Conservation (phyloP, 2,113 vertebrate genomes). For the Anoura caudifer region DNA sequence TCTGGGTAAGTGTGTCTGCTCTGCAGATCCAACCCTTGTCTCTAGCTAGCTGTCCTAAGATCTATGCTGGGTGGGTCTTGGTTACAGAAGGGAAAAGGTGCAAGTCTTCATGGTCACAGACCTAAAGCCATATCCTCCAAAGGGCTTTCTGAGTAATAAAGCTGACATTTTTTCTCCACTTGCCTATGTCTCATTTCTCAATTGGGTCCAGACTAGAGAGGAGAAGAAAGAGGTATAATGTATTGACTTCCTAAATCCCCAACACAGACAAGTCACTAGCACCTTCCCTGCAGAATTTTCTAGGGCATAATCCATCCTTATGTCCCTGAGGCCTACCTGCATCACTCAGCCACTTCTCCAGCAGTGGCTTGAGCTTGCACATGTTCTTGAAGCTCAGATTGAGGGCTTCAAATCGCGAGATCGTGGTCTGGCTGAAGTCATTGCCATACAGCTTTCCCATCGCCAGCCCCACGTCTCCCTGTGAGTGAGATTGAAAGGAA, state of each 20-base stretch:
- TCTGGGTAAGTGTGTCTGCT: not conserved
- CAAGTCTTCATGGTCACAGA: not conserved
- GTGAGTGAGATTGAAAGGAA: not conserved
- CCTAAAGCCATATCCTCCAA: not conserved
- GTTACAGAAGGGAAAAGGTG: not conserved
- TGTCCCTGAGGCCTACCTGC: constrained; percentile 84
- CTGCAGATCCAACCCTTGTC: not conserved
- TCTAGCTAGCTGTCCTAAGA: not conserved
- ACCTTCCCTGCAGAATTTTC: not conserved
- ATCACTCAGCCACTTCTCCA: constrained; percentile 98
- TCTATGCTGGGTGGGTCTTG: not conserved
- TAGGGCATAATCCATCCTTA: fast-evolving
- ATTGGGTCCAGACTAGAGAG: not conserved
- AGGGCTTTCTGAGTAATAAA: not conserved
- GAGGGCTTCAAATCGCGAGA: constrained; percentile 97
- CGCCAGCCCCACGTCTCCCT: constrained; percentile 97
- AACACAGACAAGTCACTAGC: not conserved
- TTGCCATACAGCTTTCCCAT: constrained; percentile 99
- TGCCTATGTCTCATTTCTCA: not conserved
- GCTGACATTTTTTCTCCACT: not conserved
- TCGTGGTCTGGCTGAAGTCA: constrained; percentile 99
- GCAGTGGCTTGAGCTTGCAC: constrained; percentile 98
- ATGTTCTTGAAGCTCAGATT: constrained; percentile 99
- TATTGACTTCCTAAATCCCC: not conserved
- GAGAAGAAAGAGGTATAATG: not conserved